Percentiles rank a stretch among this genome's conserved stretches.
Conservation (phyloP, 2,888 invertebrate species). For the Leptinotarsa tumamoca region DNA sequence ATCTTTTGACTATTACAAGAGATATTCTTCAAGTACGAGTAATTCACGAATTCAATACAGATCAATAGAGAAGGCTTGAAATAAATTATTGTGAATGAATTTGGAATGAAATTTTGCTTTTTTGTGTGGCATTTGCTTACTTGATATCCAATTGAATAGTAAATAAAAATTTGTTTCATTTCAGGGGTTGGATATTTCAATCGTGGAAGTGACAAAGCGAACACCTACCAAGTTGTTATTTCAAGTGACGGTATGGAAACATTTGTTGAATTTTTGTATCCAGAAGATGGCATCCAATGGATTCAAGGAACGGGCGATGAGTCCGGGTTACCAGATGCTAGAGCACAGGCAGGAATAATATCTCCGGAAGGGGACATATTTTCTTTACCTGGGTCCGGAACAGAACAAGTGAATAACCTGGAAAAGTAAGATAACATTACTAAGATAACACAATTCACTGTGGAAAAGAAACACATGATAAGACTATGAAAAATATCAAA, state of each 20-base stretch:
- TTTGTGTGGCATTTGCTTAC: too few species aligned
- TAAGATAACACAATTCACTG: background rate
- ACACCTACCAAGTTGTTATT: constrained; percentile 88
- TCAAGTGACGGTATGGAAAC: constrained; percentile 82
- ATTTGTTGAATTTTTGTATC: constrained; percentile 89
- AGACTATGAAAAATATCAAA: background rate
- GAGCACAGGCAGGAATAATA: constrained; percentile 93
- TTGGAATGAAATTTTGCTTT: too few species aligned
- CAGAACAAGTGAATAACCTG: constrained; percentile 85
- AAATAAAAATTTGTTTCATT: background rate
- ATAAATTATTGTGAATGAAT: too few species aligned
- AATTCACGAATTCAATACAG: background rate
- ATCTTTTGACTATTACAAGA: too few species aligned
- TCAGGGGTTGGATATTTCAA: constrained; percentile 82
- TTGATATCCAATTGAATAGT: too few species aligned
- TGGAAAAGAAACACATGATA: too few species aligned
- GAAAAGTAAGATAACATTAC: constrained; percentile 74
- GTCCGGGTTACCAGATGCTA: constrained; percentile 86
- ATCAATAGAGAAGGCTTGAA: background rate
- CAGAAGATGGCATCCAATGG: constrained; percentile 92
- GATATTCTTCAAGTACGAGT: too few species aligned
- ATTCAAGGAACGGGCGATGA: constrained; percentile 82
- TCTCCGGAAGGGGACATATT: constrained; percentile 83
- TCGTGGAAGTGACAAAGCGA: constrained; percentile 76
- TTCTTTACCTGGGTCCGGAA: constrained; percentile 88